Percentiles rank a stretch among this genome's conserved stretches.
These are phyloP conservation scores for Aldabrachelys gigantea DNA, from an alignment of 2,113 vertebrate species.

Conservation along the genomic window DNA sequence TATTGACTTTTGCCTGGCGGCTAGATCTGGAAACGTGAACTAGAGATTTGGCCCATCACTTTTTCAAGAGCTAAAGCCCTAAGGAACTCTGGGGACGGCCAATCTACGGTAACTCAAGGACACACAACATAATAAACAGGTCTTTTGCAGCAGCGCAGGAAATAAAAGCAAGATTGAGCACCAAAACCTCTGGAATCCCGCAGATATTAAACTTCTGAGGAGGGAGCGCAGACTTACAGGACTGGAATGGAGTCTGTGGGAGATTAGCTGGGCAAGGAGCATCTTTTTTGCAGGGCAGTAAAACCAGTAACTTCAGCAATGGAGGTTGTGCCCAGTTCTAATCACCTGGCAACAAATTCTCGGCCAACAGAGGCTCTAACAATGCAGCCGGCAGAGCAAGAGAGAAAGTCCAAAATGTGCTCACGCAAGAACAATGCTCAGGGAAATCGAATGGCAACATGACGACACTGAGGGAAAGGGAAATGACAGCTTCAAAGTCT, in stretches of 20 bases:
- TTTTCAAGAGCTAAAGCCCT: neutral
- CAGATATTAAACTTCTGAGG: neutral
- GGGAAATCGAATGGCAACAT: neutral
- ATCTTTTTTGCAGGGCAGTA: neutral
- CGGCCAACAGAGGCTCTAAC: neutral
- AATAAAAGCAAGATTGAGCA: neutral
- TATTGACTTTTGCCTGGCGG: neutral
- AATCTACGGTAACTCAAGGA: neutral
- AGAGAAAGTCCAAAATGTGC: neutral
- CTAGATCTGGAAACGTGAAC: neutral
- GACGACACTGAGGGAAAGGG: neutral
- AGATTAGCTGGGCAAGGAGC: neutral
- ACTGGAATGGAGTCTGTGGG: neutral
- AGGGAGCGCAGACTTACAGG: neutral
- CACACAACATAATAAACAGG: neutral
- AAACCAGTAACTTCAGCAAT: neutral
- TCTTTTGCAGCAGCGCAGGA: neutral
- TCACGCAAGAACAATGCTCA: neutral
- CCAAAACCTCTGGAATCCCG: neutral
- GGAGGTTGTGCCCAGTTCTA: neutral
- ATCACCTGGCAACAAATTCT: neutral
- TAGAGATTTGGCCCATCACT: neutral
- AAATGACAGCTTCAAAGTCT: neutral
- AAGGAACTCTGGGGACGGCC: neutral
- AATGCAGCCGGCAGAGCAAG: neutral